A percentile compares a stretch with the other conserved stretches of the same genome.
Conservation (phyloP, 2,888 invertebrate genomes). For the Mechanitis messenoides region DNA sequence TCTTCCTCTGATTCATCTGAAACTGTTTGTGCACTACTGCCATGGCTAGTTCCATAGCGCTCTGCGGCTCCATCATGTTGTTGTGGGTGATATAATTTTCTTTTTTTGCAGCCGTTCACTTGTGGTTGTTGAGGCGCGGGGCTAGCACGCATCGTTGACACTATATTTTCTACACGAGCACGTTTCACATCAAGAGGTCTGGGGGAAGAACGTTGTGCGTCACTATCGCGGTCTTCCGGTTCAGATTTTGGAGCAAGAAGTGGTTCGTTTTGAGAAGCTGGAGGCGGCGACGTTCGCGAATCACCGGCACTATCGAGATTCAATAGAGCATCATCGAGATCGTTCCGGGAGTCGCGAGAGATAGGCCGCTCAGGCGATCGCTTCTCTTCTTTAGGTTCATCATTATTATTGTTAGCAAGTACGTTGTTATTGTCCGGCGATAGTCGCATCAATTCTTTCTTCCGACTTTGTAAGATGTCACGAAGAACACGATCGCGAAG, state of each 20-base stretch:
- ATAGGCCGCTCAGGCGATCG: conserved; percentile 78
- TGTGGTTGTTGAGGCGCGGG: conserved; percentile 84
- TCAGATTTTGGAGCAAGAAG: conserved; percentile 81
- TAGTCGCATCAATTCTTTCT: conserved; percentile 85
- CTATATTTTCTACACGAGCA: conserved; percentile 96
- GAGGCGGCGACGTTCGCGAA: conserved; percentile 72
- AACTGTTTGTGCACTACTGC: conserved; percentile 63
- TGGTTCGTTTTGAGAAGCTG: conserved; percentile 73
- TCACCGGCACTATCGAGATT: conserved; percentile 76
- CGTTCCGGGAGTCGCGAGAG: conserved; percentile 79
- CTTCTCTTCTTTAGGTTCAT: conserved; percentile 73
- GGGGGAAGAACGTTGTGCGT: conserved; percentile 75
- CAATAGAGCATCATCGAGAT: conserved; percentile 78
- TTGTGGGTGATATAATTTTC: conserved; percentile 96
- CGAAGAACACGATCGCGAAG: conserved; percentile 89
- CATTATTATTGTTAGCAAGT: conserved; percentile 74
- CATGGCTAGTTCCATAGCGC: conserved; percentile 72
- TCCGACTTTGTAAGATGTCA: conserved; percentile 92
- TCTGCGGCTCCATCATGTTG: conserved; percentile 88
- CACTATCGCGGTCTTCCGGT: conserved; percentile 78
- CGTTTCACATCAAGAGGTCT: conserved; percentile 89
- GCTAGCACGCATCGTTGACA: conserved; percentile 93
- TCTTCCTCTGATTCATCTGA: conserved; percentile 87
- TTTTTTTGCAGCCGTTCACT: conserved; percentile 95
- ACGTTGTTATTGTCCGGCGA: conserved; percentile 77